A percentile compares a stretch with the other conserved stretches of the same genome.
Evolutionary conservation across 2,888 invertebrate genomes (phyloP).

Genomic region (Atethmia centrago): DNA sequence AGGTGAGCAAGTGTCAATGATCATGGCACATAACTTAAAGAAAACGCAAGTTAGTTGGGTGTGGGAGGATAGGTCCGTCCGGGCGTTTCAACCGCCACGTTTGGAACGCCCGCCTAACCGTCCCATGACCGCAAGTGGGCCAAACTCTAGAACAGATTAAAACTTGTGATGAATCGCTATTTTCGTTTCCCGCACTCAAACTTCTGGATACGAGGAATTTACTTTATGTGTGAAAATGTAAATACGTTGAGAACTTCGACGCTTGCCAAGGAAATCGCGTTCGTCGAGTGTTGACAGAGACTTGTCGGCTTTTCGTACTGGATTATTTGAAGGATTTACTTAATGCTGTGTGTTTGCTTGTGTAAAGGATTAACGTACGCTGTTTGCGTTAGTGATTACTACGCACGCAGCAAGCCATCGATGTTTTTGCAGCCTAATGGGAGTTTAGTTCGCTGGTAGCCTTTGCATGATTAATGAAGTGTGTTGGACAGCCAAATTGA

Average conservation of each 20-base stretch:
- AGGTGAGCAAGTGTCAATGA: conserved; percentile 30
- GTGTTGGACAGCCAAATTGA: conserved; percentile 69
- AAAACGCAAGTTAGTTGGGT: conserved; percentile 14
- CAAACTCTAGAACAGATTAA: conserved; percentile 88
- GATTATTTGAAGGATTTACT: conserved; percentile 88
- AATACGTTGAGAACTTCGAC: conserved; percentile 85
- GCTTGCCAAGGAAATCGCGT: conserved; percentile 85
- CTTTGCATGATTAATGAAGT: conserved; percentile 74
- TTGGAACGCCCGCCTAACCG: conserved; percentile 48
- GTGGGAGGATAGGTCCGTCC: neutral
- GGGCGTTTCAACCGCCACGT: conserved; percentile 36
- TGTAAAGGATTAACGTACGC: conserved; percentile 81
- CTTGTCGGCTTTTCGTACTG: conserved; percentile 85
- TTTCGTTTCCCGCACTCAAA: conserved; percentile 84
- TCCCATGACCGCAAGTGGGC: conserved; percentile 80
- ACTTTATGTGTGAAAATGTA: conserved; percentile 89
- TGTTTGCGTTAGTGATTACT: conserved; percentile 81
- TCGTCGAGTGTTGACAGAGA: conserved; percentile 86
- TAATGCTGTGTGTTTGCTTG: conserved; percentile 86
- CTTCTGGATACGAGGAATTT: conserved; percentile 85
- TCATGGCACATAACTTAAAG: conserved; percentile 24
- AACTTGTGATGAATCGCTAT: conserved; percentile 89
- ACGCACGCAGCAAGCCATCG: conserved; percentile 73
- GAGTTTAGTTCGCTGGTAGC: conserved; percentile 66
- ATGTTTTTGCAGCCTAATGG: conserved; percentile 80